Percentiles rank a stretch among this genome's conserved stretches.
These are phyloP conservation scores for Zophobas morio DNA, from an alignment of 1,140 invertebrate genomes.

Conservation along the genomic window DNA sequence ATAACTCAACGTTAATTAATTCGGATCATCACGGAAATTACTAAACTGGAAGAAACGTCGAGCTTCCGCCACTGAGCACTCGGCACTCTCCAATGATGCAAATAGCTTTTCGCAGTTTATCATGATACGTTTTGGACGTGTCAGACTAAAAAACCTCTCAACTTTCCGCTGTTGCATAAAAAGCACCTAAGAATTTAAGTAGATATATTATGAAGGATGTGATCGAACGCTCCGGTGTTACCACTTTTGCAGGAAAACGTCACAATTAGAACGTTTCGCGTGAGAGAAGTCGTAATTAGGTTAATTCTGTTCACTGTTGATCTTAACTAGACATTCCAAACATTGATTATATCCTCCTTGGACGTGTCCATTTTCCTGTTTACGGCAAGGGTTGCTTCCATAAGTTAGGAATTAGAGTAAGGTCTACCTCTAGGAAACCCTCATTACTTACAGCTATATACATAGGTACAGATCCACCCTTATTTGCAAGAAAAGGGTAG, in stretches of 20 bases:
- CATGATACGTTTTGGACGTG: slow-evolving; percentile 26
- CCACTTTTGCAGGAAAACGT: background rate
- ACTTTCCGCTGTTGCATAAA: background rate
- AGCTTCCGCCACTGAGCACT: slow-evolving; percentile 12
- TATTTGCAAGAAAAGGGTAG: background rate
- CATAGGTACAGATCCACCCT: background rate
- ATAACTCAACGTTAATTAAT: slow-evolving; percentile 36
- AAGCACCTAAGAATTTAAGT: background rate
- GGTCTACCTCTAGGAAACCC: slow-evolving; percentile 26
- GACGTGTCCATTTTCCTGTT: slow-evolving; percentile 35
- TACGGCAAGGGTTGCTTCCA: slow-evolving; percentile 17
- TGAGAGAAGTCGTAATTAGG: background rate
- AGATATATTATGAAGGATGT: no score
- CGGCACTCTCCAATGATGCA: slow-evolving; percentile 30
- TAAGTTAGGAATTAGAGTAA: slow-evolving; percentile 20
- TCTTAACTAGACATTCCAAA: slow-evolving; percentile 9
- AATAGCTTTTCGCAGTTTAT: slow-evolving; percentile 32
- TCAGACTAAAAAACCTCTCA: slow-evolving; percentile 29
- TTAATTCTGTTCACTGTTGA: slow-evolving; percentile 30
- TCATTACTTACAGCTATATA: slow-evolving; percentile 29
- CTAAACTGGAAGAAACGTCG: slow-evolving; percentile 25
- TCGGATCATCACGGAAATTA: slow-evolving; percentile 36
- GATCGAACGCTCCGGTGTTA: background rate
- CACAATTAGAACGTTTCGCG: no score
- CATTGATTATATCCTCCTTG: slow-evolving; percentile 30